Percentiles rank a stretch among this genome's conserved stretches.
Conservation (phyloP, 1,140 invertebrate species). For the Trypoxylus dichotomus region DNA sequence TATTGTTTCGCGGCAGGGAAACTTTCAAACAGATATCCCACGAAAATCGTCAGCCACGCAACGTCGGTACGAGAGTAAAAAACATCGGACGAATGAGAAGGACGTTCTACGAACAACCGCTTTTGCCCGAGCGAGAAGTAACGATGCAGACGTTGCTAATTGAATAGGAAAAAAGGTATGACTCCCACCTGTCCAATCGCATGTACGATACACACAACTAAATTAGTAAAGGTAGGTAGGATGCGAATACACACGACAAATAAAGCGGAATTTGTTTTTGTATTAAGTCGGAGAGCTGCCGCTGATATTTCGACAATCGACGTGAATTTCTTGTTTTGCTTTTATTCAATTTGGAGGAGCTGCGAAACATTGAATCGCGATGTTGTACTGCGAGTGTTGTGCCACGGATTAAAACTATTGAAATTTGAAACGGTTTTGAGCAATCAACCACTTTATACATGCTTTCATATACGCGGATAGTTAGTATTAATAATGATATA, state of each 20-base stretch:
- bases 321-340: not conserved
- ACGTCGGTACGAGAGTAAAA: not conserved
- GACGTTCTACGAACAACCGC: not conserved
- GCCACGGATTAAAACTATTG: not conserved
- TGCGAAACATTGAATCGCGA: not conserved
- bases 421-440: not conserved
- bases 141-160: slow-evolving; percentile 21
- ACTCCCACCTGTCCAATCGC: slow-evolving; percentile 29
- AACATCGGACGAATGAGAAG: not conserved
- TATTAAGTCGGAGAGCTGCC: not conserved
- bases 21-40: slow-evolving; percentile 14
- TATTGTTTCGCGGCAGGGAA: slow-evolving; percentile 10
- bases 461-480: no score
- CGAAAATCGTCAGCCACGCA: not conserved
- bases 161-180: slow-evolving; percentile 24
- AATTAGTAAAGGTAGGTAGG: slow-evolving; percentile 10
- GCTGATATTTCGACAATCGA: not conserved
- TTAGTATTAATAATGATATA: no score
- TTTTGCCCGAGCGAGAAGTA: not conserved
- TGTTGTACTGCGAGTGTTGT: not conserved
- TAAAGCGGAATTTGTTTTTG: slow-evolving; percentile 12
- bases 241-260: slow-evolving; percentile 14
- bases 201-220: slow-evolving; percentile 6
- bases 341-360: not conserved
- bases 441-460: not conserved